A percentile compares a stretch with the other conserved stretches of the same genome.
Conservation (phyloP, 2,113 vertebrate genomes). For the Toxotes jaculatrix region DNA sequence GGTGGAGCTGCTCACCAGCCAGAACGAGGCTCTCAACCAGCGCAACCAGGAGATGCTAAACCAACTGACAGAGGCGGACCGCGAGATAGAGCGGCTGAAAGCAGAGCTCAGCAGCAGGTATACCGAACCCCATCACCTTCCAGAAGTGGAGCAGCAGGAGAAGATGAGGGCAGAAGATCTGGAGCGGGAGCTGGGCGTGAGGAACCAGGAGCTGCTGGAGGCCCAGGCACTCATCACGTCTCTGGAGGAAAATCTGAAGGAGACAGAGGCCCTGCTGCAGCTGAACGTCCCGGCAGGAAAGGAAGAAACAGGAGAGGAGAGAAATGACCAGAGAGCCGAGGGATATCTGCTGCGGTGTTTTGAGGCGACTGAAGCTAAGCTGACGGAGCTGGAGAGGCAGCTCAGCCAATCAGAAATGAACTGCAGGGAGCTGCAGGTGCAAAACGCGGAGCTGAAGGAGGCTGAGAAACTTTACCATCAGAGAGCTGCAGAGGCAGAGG, state of each 20-base stretch:
- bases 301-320: slow-evolving; percentile 1
- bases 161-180: slow-evolving; percentile 35
- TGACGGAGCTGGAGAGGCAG: slow-evolving; percentile 60
- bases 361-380: slow-evolving; percentile 53
- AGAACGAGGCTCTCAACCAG: slow-evolving; percentile 77
- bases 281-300: slow-evolving; percentile 2
- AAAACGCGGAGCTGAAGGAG: slow-evolving; percentile 53
- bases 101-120: slow-evolving; percentile 64
- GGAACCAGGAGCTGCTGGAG: slow-evolving; percentile 69
- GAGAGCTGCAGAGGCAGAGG: slow-evolving; percentile 36
- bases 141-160: slow-evolving; percentile 59
- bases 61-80: slow-evolving; percentile 81
- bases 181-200: slow-evolving; percentile 66
- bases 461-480: neutral
- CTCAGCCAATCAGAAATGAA: slow-evolving; percentile 39
- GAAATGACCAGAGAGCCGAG: slow-evolving; percentile 21
- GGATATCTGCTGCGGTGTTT: slow-evolving; percentile 53
- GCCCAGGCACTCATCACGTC: slow-evolving; percentile 62
- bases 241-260: slow-evolving; percentile 66
- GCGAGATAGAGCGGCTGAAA: slow-evolving; percentile 78
- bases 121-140: slow-evolving; percentile 46
- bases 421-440: slow-evolving; percentile 53
- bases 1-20: slow-evolving; percentile 65
- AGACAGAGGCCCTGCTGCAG: slow-evolving; percentile 62
- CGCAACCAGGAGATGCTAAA: slow-evolving; percentile 83